Percentiles rank a stretch among this genome's conserved stretches.
phyloP scores from a whole-genome alignment of 2,113 vertebrate species.

The Anguilla japonica region DNA sequence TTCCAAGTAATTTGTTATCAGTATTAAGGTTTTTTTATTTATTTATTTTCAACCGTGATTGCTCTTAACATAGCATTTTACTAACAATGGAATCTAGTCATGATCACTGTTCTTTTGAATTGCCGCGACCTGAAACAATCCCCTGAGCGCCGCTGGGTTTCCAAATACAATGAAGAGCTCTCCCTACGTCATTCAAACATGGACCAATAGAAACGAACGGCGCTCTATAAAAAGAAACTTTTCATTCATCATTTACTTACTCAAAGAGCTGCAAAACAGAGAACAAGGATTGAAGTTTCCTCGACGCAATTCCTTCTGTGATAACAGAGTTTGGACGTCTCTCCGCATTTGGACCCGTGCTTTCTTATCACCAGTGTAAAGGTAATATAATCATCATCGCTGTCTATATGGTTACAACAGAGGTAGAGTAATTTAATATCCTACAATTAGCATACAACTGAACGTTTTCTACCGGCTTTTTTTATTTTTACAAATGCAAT shows the following conservation, averaged over 20 bases:
- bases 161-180: neutral
- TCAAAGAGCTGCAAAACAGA: constrained; percentile 34
- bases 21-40: neutral
- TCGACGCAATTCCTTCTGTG: constrained; percentile 28
- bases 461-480: too few relatives aligned
- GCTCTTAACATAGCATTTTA: neutral
- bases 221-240: constrained; percentile 64
- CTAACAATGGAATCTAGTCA: neutral
- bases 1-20: neutral
- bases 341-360: neutral
- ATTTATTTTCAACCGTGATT: neutral
- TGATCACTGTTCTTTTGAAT: neutral
- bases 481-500: too few relatives aligned
- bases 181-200: constrained; percentile 44
- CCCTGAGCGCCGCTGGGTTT: neutral
- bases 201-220: constrained; percentile 61
- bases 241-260: constrained; percentile 44
- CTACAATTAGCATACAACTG: neutral
- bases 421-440: neutral
- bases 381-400: neutral
- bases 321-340: neutral
- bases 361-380: neutral
- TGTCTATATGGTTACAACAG: neutral
- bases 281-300: neutral
- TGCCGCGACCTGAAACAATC: constrained; percentile 15